These are phyloP conservation scores for Nymphicus hollandicus DNA, from an alignment of 2,113 vertebrate species.

Conservation along the genomic window DNA sequence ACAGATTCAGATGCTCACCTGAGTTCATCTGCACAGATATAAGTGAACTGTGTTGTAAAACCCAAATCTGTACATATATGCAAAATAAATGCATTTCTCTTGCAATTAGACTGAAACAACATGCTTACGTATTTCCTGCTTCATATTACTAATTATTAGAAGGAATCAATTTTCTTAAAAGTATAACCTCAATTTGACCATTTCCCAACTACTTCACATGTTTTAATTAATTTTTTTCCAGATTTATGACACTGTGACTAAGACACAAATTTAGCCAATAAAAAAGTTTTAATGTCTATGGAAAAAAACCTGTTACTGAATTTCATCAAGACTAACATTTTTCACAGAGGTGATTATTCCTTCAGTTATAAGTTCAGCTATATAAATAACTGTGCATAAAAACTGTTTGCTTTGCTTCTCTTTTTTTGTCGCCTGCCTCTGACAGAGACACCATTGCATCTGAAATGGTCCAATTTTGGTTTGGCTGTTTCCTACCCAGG, in stretches of 20 bases:
- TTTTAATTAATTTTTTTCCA: background rate
- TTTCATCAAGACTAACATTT: background rate
- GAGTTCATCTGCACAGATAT: background rate
- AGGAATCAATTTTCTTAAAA: background rate
- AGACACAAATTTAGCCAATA: background rate
- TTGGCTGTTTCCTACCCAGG: background rate
- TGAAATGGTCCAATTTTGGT: background rate
- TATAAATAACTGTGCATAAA: background rate
- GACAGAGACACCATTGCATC: background rate
- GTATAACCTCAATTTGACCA: background rate
- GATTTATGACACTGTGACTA: background rate
- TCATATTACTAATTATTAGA: background rate
- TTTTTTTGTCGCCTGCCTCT: background rate
- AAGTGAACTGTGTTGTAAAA: background rate
- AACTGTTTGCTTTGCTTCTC: background rate
- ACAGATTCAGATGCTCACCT: background rate
- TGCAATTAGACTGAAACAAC: background rate
- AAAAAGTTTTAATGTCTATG: background rate
- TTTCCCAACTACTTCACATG: background rate
- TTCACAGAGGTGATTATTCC: background rate
- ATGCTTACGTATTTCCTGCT: background rate
- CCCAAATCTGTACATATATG: background rate
- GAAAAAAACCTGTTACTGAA: background rate
- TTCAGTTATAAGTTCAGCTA: background rate
- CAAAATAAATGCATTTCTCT: background rate